Evolutionary conservation across 2,888 invertebrate species (phyloP).

Genomic region (Leptinotarsa rubiginosa): DNA sequence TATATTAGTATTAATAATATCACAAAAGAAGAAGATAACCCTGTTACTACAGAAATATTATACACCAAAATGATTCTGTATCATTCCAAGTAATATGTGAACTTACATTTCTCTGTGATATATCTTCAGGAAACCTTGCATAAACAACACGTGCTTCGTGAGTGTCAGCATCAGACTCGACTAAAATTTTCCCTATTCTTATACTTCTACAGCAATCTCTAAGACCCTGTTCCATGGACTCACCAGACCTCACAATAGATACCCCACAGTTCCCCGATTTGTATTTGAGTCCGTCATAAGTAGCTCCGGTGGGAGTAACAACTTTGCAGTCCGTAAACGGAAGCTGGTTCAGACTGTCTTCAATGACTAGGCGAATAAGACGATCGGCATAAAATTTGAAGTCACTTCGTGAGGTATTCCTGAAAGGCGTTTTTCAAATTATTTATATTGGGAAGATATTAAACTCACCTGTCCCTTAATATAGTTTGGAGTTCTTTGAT

Average conservation of each 20-base stretch:
- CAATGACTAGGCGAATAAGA: constrained; percentile 95
- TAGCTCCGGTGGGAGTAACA: constrained; percentile 91
- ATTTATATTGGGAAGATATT: neutral
- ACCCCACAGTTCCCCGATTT: constrained; percentile 96
- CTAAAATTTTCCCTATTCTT: constrained; percentile 97
- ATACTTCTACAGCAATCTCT: constrained; percentile 98
- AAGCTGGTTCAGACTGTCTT: constrained; percentile 96
- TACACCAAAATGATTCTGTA: too few relatives aligned
- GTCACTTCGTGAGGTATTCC: constrained; percentile 92
- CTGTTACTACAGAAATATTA: too few relatives aligned
- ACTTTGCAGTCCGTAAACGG: constrained; percentile 93
- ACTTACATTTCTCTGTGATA: constrained; percentile 77
- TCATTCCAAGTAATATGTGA: neutral
- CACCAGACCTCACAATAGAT: constrained; percentile 90
- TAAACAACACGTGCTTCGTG: constrained; percentile 97
- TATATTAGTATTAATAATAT: too few relatives aligned
- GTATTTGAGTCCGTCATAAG: constrained; percentile 93
- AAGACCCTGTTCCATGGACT: constrained; percentile 73
- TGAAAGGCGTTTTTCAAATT: constrained; percentile 64
- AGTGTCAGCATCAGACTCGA: constrained; percentile 95
- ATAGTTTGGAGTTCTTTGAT: constrained; percentile 88
- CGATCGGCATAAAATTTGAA: constrained; percentile 99
- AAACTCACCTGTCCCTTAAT: constrained; percentile 83
- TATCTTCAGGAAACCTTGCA: constrained; percentile 97
- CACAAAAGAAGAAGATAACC: too few relatives aligned